Percentiles rank a stretch among this genome's conserved stretches.
Conservation (phyloP, 1,140 invertebrate species). For the Aradophagus sp. region DNA sequence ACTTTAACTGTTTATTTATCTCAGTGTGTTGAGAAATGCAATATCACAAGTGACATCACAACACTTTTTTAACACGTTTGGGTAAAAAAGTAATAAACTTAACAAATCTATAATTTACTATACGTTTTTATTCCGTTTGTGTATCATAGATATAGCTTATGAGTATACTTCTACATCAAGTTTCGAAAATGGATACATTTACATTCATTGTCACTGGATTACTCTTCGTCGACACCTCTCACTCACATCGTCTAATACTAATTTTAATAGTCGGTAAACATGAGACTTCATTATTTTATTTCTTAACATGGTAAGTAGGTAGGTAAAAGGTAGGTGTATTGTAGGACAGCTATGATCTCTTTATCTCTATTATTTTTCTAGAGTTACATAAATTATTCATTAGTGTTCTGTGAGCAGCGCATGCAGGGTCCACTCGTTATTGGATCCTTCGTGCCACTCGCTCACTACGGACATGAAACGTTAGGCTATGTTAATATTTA, state of each 20-base stretch:
- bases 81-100: too few species aligned
- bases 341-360: conserved; percentile 72
- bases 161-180: conserved; percentile 77
- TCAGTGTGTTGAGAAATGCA: too few species aligned
- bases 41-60: too few species aligned
- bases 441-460: conserved; percentile 44
- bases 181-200: conserved; percentile 76
- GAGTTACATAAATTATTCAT: conserved; percentile 74
- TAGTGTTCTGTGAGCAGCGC: conserved; percentile 59
- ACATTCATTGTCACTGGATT: conserved; percentile 76
- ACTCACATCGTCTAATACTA: conserved; percentile 69
- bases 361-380: conserved; percentile 67
- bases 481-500: conserved; percentile 74
- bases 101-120: conserved; percentile 67
- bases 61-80: too few species aligned
- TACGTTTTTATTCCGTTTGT: conserved; percentile 75
- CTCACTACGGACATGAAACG: conserved; percentile 48
- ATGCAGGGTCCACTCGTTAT: conserved; percentile 35
- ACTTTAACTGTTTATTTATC: too few species aligned
- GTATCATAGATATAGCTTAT: conserved; percentile 76
- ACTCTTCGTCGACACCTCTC: conserved; percentile 65
- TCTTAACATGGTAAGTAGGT: conserved; percentile 71
- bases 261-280: conserved; percentile 73
- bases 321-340: conserved; percentile 68
- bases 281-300: conserved; percentile 70